These are phyloP conservation scores for Trichogramma dendrolimi DNA, from an alignment of 2,888 invertebrate genomes.

Conservation along the genomic window DNA sequence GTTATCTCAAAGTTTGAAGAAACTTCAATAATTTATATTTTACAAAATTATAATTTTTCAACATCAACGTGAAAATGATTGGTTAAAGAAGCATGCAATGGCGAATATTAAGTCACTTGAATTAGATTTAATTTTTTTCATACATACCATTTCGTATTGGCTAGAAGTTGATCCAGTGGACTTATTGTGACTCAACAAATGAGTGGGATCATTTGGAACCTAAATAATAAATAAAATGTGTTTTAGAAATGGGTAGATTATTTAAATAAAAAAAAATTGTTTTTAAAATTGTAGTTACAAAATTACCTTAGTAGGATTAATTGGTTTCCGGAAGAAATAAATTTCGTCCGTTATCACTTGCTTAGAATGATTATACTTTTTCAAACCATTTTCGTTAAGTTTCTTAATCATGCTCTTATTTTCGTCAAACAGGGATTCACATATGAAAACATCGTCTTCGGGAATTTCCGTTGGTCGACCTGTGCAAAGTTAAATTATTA, in stretches of 20 bases:
- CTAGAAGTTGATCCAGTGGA: constrained; percentile 45
- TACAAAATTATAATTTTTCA: too few species aligned
- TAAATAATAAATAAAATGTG: constrained; percentile 30
- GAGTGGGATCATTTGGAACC: constrained; percentile 50
- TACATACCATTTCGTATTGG: constrained; percentile 51
- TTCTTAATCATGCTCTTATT: constrained; percentile 73
- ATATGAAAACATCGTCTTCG: constrained; percentile 88
- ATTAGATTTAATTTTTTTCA: constrained; percentile 19
- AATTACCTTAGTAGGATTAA: constrained; percentile 62
- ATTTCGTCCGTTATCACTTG: constrained; percentile 91
- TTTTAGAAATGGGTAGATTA: constrained; percentile 38
- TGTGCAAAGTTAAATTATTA: constrained; percentile 44
- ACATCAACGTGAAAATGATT: not conserved
- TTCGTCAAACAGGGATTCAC: constrained; percentile 89
- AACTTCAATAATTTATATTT: too few species aligned
- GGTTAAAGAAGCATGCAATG: constrained; percentile 23
- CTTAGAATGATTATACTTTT: constrained; percentile 76
- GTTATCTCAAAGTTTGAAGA: too few species aligned
- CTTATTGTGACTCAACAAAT: constrained; percentile 48
- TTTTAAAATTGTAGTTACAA: constrained; percentile 6
- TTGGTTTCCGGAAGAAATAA: constrained; percentile 71
- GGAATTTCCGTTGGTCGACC: constrained; percentile 90
- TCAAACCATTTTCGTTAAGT: constrained; percentile 65
- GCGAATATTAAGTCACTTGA: constrained; percentile 25
- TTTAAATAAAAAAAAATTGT: not conserved